Evolutionary conservation across 2,797 vertebrate genomes (phyloP).

Genomic region (Macropus fuliginosus): DNA sequence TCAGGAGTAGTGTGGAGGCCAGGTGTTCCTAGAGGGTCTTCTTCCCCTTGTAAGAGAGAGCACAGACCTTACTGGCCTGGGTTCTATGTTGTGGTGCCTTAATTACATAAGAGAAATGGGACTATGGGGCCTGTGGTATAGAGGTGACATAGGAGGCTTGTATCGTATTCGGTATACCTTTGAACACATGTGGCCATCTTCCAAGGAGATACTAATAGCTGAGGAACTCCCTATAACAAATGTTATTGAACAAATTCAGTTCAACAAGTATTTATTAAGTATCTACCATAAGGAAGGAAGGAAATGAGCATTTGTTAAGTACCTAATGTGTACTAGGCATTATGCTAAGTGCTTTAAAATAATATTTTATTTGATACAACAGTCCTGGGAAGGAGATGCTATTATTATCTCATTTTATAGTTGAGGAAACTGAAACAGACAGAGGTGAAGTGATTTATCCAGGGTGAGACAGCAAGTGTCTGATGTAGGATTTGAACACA

Average conservation of each 20-base stretch:
- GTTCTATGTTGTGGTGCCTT: not conserved
- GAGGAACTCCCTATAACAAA: not conserved
- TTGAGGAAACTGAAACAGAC: not conserved
- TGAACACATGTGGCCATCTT: not conserved
- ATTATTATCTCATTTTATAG: not conserved
- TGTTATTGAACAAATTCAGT: not conserved
- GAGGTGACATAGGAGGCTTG: not conserved
- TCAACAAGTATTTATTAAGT: not conserved
- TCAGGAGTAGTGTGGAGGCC: not conserved
- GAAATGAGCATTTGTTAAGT: not conserved
- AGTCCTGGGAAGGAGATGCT: not conserved
- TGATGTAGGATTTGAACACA: not conserved
- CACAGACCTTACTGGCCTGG: not conserved
- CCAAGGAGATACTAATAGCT: not conserved
- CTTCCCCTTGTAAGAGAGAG: not conserved
- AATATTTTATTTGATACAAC: not conserved
- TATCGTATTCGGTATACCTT: not conserved
- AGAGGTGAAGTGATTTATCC: not conserved
- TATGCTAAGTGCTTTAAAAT: not conserved
- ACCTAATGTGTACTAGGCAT: not conserved
- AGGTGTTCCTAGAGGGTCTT: not conserved
- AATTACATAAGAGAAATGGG: not conserved
- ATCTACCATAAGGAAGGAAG: not conserved
- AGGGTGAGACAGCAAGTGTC: not conserved
- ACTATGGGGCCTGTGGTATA: not conserved